Evolutionary conservation across 2,888 invertebrate species (phyloP), one percentile per base, ranked within the genome.

Genomic region (Melieria picta): DNA sequence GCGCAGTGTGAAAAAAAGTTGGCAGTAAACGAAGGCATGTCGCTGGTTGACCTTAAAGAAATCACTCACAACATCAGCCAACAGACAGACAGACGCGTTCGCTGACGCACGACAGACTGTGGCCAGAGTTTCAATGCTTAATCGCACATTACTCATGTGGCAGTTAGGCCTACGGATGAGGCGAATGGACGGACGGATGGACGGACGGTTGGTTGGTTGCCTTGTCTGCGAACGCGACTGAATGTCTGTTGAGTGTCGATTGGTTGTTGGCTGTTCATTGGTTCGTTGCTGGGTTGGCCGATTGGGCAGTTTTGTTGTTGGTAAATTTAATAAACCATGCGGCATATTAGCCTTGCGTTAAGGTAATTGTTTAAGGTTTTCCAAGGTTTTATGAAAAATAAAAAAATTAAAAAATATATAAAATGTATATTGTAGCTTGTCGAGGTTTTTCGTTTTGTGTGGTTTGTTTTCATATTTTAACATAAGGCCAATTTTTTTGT

Each of bases 311-410:
- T 30, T 30, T 30, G 30, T 52, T 61, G 43, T 67, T 67, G 45
- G 67, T 50, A 11, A 46, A 45, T 46, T 69, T 69, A 69, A 63
- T 57, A 63, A 56, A 11, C 56, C 63, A 57, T 56, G 48, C 63
- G 57, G n/a, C 47, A 42, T 57, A 55, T 57, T 63, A 63, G 62
- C 69, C 69, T 70, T 70, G 70, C 64, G 57, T 65, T 65, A 65
- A 70, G 58, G 65, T 70, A 64, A 64, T 70, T 70, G 69, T 64
- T 70, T 65, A 70, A 70, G 69, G 57, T 60, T 70, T 70, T 64
- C 63, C 70, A 70, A 70, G 70, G 70, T 70, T 69, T 48, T 45
- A 3, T 46, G 30, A 46, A 43, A 52, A 6, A 52, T 61, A 16
- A 48, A 56, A 55, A 7, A 45, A 62, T 16, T n/a, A 9, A 47